These are phyloP conservation scores for mouse (Mus musculus) DNA, from an alignment of 2,113 vertebrate genomes.

Conservation along the genomic window GRCm39 chr17:30061001-30061500, in stretches of 20 bases:
- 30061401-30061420: slow-evolving; percentile 27
- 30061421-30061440: not conserved
- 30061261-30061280: slow-evolving; percentile 92
- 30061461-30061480: not conserved
- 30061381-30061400: slow-evolving; percentile 81
- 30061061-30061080: not conserved
- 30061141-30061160: slow-evolving; percentile 95
- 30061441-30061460: not conserved
- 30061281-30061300: slow-evolving; percentile 93
- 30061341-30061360: slow-evolving; percentile 93
- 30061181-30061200: slow-evolving; percentile 92
- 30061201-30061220: slow-evolving; percentile 88
- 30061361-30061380: slow-evolving; percentile 93
- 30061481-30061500: not conserved
- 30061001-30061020: not conserved
- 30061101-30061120: slow-evolving; percentile 93
- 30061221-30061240: slow-evolving; percentile 83
- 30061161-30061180: slow-evolving; percentile 90
- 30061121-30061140: slow-evolving; percentile 94
- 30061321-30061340: slow-evolving; percentile 88
- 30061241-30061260: slow-evolving; percentile 89
- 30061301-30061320: slow-evolving; percentile 92
- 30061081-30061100: slow-evolving; percentile 92
- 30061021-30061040: not conserved
- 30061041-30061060: not conserved